Conservation (phyloP, 2,888 invertebrate species). For the Thysanoteuthis rhombus region DNA sequence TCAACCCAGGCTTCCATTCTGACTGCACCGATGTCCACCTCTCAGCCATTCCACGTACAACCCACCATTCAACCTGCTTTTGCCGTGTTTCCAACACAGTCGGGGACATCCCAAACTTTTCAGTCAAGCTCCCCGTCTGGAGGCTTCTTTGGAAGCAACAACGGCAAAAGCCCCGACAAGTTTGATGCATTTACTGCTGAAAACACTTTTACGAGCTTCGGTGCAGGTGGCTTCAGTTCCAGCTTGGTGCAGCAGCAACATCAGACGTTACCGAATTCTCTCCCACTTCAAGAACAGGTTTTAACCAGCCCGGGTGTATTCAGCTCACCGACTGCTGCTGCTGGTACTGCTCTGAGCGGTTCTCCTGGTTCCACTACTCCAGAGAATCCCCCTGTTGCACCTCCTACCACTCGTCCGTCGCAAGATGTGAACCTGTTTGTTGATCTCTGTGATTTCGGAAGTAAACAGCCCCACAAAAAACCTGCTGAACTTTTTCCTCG, state of each 20-base stretch:
- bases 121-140: background rate
- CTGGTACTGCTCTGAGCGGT: background rate
- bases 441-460: conserved; percentile 23
- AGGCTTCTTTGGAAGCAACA: background rate
- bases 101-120: background rate
- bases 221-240: background rate
- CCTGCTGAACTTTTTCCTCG: conserved; percentile 18
- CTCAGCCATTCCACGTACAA: background rate
- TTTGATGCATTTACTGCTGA: conserved; percentile 20
- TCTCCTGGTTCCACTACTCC: background rate
- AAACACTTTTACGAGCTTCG: background rate
- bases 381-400: background rate
- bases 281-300: background rate
- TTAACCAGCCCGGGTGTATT: background rate
- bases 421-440: background rate
- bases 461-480: background rate
- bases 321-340: background rate
- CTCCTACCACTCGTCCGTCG: background rate
- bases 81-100: background rate
- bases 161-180: background rate
- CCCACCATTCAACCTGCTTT: background rate
- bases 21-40: background rate
- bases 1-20: background rate
- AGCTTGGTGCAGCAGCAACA: background rate
- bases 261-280: background rate